Evolutionary conservation across 2,888 invertebrate species (phyloP), one percentile per base, ranked within the genome.

Genomic region (Cataglyphis altisquamis): DNA sequence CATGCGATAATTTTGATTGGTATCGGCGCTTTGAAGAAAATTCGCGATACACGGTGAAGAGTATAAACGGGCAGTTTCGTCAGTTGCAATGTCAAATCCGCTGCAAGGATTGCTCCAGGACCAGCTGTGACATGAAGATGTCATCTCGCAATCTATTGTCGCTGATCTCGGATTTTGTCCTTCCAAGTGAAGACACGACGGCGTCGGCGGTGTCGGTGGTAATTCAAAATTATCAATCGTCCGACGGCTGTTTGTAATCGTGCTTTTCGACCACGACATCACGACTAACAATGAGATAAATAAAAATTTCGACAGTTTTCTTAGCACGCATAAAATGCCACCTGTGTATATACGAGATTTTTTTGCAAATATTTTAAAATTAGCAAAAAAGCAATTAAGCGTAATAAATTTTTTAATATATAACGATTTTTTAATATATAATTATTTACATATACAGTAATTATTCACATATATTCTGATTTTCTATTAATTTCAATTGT

Each of bases 201-300:
- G 85, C 1, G 89, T 91, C 18, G 89, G 84, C 1, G 90, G 87
- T 1, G 88, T 91, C 15, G 91, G 88, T 63, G 92, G 89, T 25
- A 89, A 84, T 52, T 89, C 89, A 29, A 92, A 91, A 63, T 80
- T 52, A n/a, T 90, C 88, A 5, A 63, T 63, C 15, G 41, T 68
- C 67, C 70, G 81, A 72, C 84, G 74, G 29, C 63, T 72, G 36
- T 64, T 80, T 3, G 78, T 48, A 73, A 63, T 45, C 32, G 62
- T 39, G 39, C 84, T 68, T 39, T 83, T 86, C 8, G 68, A 64
- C 64, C 87, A 84, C 45, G 82, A 88, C 90, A 88, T 89, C 12
- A 29, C 18, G 39, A 25, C 10, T 18, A 68, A 32, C 29, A 18
- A 63, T 39, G 18, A 29, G 29, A 25, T 6, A 18, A 68, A 57